Evolutionary conservation across 2,888 invertebrate species (phyloP).

Genomic region (Camptogramma bilineatum): DNA sequence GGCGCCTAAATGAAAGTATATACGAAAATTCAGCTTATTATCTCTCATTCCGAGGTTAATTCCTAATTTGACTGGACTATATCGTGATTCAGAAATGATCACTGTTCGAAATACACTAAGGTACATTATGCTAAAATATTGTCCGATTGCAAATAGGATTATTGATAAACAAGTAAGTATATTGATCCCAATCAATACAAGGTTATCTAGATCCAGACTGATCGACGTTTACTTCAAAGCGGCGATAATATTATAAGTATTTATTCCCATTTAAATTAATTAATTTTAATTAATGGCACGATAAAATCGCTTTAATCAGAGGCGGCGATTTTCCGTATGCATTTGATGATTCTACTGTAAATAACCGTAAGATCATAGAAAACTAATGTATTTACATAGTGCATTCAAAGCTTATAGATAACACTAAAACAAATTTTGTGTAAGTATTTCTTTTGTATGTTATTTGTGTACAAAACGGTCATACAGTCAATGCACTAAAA

Average conservation of each 20-base stretch:
- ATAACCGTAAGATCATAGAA: not conserved
- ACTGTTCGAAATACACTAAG: too few species aligned
- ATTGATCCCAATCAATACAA: slow-evolving; percentile 13
- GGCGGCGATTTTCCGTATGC: not conserved
- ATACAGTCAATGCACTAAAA: too few species aligned
- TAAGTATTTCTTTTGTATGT: too few species aligned
- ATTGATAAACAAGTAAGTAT: not conserved
- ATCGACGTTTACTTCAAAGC: not conserved
- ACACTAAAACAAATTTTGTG: not conserved
- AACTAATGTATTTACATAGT: not conserved
- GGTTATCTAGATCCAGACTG: slow-evolving; percentile 5
- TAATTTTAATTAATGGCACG: not conserved
- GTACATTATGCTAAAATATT: not conserved
- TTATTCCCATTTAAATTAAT: slow-evolving; percentile 1
- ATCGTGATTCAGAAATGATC: too few species aligned
- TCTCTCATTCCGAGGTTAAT: too few species aligned
- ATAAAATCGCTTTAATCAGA: slow-evolving; percentile 1
- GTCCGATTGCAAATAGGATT: not conserved
- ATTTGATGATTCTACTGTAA: slow-evolving; percentile 4
- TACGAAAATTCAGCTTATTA: too few species aligned
- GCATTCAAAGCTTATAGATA: not conserved
- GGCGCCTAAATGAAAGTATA: too few species aligned
- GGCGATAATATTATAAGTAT: not conserved
- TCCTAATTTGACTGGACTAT: too few species aligned
- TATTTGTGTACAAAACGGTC: too few species aligned